Base-by-base conservation (phyloP, 2,888 invertebrate species). In the Sinodicranocentrus sp. region DNA sequence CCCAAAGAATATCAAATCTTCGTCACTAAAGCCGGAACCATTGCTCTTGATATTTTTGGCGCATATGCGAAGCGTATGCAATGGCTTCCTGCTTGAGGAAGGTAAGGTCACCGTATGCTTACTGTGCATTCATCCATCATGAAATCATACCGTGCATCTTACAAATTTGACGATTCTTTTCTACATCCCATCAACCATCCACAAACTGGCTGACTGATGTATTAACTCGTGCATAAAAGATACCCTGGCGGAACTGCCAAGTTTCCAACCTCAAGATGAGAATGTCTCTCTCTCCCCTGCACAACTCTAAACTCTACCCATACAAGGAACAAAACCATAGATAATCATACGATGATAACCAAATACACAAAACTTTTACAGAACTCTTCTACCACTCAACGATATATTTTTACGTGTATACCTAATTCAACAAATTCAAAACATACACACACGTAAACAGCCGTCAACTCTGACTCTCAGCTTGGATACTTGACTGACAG, bases 371-470 rank as follows among this genome's bases (percentile, higher is more conserved):
- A n/a, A n/a, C n/a, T n/a, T n/a, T n/a, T n/a, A n/a, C n/a, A n/a
- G n/a, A n/a, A n/a, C n/a, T n/a, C n/a, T n/a, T n/a, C n/a, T 5
- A 57, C 21, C 23, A 57, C 57, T 21, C 23, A 15, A 2, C 19
- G 17, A 3, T 21, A n/a, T n/a, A 26, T 21, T 48, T 68, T 28
- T 80, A 80, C 80, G 73, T 80, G 80, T 67, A 72, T 80, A 21
- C 59, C 72, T 80, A 73, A 80, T 73, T 80, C 72, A 65, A 57
- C 72, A 80, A 80, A 63, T 71, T 79, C 72, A 65, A 72, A 79
- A 72, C 65, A 63, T 61, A 79, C 79, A 71, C 79, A 79, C 80
- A 80, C 80, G 80, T 80, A 80, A 80, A 80, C 80, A 80, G 54
- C 72, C 80, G 72, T 80, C 80, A 80, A 57, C 80, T 67, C 80